Evolutionary conservation across 1,140 invertebrate species (phyloP), one percentile per base, ranked within the genome.

Genomic region (Drosophila jambulina): DNA sequence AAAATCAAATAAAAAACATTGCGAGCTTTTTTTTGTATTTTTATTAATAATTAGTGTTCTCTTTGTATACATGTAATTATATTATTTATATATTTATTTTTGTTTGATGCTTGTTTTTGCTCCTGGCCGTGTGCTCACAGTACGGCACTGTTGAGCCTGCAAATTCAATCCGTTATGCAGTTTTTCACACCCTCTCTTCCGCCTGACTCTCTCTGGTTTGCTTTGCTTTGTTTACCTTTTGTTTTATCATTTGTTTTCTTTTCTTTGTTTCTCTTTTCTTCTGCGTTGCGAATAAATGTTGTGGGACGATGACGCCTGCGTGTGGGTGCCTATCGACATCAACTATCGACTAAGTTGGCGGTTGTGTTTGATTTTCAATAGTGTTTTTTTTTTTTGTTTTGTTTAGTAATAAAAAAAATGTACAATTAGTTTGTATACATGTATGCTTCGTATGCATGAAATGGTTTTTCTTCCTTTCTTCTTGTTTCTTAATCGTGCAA

Each of bases 31-130:
- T 78, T 77, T 80, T 70, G 17, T 70, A 72, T 78, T 88, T 86
- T 87, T 87, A 87, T 87, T 87, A 77, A 88, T 86, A 83, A 77
- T 87, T 87, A 72, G 61, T 85, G 56, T 87, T 87, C 75, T 90
- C 46, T 78, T 64, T 88, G 85, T 88, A 88, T 90, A 88, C 85
- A 90, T 85, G 86, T 88, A 88, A 85, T 90, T 87, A 68, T 87
- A 77, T 80, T 80, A 82, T 76, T 72, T 80, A 58, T 84, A 63
- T 80, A 63, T 80, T 72, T 84, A 79, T 71, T 76, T 53, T 71
- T 79, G 74, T 69, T 72, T 58, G 54, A 76, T 80, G 83, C 75
- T 60, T 77, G 71, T 51, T 64, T 77, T 59, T 59, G 32, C 65
- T 68, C 34, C 42, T 67, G 61, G 40, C 58, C 54, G 62, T 61